Percentiles rank a stretch among this genome's conserved stretches.
These are phyloP conservation scores for Ecliptopera silaceata DNA, from an alignment of 2,888 invertebrate genomes.

Conservation along the genomic window DNA sequence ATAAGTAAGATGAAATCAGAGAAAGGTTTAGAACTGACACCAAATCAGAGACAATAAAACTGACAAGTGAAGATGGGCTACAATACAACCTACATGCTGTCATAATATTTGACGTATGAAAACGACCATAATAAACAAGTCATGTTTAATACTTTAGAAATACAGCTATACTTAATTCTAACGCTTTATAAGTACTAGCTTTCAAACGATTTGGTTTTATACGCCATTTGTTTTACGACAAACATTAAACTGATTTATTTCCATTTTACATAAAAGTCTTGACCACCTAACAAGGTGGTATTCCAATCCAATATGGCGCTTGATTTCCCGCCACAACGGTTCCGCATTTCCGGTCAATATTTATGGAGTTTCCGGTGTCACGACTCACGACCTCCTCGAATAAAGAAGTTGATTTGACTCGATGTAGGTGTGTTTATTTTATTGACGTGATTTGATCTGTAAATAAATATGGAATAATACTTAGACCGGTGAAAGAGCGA, in stretches of 20 bases:
- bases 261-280: constrained; percentile 25
- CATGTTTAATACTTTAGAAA: constrained; percentile 9
- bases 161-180: constrained; percentile 4
- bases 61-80: neutral
- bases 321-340: constrained; percentile 50
- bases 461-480: too few species aligned
- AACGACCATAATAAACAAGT: neutral
- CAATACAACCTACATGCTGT: neutral
- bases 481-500: too few species aligned
- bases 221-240: constrained; percentile 14
- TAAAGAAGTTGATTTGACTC: constrained; percentile 25
- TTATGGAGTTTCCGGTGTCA: constrained; percentile 49
- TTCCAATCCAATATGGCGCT: constrained; percentile 43
- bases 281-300: constrained; percentile 23
- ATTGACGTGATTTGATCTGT: constrained; percentile 11
- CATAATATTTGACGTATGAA: neutral
- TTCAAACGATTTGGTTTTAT: constrained; percentile 1
- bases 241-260: constrained; percentile 24
- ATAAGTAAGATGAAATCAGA: too few species aligned
- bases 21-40: too few species aligned
- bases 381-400: constrained; percentile 39
- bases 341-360: constrained; percentile 45
- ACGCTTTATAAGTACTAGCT: neutral
- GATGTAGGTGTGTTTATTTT: neutral
- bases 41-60: neutral